phyloP scores from a whole-genome alignment of 2,113 vertebrate species.

The Colius striatus region DNA sequence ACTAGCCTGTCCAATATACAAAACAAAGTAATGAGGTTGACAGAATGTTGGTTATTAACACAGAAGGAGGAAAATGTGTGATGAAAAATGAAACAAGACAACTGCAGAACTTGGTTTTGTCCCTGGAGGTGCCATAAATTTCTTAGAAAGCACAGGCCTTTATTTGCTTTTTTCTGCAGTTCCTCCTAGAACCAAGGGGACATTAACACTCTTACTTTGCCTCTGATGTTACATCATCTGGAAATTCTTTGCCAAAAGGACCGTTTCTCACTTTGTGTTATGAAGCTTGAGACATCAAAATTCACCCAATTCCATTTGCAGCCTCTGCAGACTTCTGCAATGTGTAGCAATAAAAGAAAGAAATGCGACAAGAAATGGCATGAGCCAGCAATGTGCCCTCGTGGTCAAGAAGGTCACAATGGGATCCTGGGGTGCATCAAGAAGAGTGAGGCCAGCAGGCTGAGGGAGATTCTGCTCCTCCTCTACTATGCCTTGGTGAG shows the following conservation, averaged over 20 bases:
- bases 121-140: neutral
- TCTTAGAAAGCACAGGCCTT: neutral
- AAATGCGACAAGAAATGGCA: neutral
- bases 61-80: neutral
- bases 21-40: neutral
- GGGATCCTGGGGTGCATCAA: too few species aligned
- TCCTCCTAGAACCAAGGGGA: neutral
- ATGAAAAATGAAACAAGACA: neutral
- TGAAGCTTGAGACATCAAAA: neutral
- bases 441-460: too few species aligned
- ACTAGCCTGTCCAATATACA: constrained; percentile 83
- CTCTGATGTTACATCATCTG: neutral
- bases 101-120: neutral
- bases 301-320: neutral
- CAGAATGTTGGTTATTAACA: neutral
- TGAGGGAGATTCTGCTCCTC: too few species aligned
- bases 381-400: too few species aligned
- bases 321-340: neutral
- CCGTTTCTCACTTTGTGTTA: neutral
- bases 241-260: neutral
- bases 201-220: neutral
- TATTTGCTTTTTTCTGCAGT: neutral
- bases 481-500: too few species aligned
- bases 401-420: too few species aligned
- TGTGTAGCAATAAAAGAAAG: neutral